A percentile compares a stretch with the other conserved stretches of the same genome.
Conservation (phyloP, 2,113 vertebrate species). For the Coracopsis vasa region DNA sequence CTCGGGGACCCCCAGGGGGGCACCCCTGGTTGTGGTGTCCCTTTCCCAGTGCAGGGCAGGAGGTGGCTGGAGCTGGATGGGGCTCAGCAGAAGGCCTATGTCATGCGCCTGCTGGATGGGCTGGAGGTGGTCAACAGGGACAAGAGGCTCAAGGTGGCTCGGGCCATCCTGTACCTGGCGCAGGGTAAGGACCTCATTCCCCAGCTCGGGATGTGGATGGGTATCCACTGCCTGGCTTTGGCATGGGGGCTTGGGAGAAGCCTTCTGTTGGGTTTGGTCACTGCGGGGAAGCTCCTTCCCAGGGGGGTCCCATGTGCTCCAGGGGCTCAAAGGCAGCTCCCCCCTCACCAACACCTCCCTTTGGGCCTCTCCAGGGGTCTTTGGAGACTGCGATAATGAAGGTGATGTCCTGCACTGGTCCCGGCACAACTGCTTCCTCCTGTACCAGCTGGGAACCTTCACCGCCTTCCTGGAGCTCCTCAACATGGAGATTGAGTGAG, state of each 20-base stretch:
- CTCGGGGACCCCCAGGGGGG: not conserved
- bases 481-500: constrained; percentile 97
- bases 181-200: constrained; percentile 78
- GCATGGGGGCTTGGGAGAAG: accelerated
- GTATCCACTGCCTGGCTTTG: accelerated
- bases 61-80: constrained; percentile 84
- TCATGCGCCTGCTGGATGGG: constrained; percentile 91
- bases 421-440: constrained; percentile 92
- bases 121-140: constrained; percentile 92
- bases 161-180: constrained; percentile 92
- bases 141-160: constrained; percentile 85
- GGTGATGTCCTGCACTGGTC: constrained; percentile 89
- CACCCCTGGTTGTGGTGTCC: not conserved
- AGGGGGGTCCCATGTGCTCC: not conserved
- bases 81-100: constrained; percentile 83
- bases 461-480: constrained; percentile 93
- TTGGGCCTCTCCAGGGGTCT: constrained; percentile 75
- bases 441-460: constrained; percentile 95
- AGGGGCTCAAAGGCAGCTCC: not conserved
- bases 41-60: constrained; percentile 73
- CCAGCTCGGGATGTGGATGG: accelerated
- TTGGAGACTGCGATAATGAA: constrained; percentile 89
- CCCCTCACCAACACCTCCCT: not conserved
- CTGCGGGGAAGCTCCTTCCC: not conserved
- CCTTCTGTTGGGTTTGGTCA: not conserved